These are phyloP conservation scores for Nansenia antarctica DNA, from an alignment of 2,113 vertebrate genomes.

Conservation along the genomic window DNA sequence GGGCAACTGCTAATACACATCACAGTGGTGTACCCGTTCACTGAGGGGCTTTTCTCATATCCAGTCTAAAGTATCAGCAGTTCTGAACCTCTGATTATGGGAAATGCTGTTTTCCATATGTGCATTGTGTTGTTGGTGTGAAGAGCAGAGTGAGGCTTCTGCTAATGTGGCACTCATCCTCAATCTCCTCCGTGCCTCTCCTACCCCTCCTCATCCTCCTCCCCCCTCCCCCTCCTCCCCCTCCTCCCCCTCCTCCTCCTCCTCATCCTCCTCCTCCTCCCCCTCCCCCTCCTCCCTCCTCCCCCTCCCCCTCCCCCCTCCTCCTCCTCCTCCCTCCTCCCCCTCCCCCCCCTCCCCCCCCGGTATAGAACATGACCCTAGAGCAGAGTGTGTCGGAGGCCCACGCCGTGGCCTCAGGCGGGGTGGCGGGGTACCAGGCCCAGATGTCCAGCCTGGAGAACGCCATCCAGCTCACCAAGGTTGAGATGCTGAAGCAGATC, in stretches of 20 bases:
- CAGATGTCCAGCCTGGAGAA: conserved; percentile 40
- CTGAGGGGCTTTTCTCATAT: conserved; percentile 33
- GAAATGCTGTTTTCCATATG: background rate
- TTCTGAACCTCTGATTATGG: background rate
- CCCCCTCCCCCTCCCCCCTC: too few species aligned
- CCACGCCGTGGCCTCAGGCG: conserved; percentile 27
- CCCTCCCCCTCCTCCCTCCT: background rate
- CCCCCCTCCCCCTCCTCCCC: background rate
- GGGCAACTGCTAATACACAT: conserved; percentile 23
- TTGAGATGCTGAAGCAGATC: conserved; percentile 48
- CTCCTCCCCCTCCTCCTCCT: background rate
- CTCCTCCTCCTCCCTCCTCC: background rate
- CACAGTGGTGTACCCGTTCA: background rate
- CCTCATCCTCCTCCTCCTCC: background rate
- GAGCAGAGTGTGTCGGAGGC: conserved; percentile 29
- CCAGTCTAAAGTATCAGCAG: conserved; percentile 9
- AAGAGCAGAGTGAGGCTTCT: background rate
- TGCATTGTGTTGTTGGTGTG: background rate
- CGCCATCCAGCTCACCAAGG: conserved; percentile 38
- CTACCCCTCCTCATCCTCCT: background rate
- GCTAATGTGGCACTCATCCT: background rate
- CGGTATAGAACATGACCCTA: conserved; percentile 31
- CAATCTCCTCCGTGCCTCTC: background rate
- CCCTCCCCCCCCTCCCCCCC: background rate
- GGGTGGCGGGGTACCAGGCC: conserved; percentile 32